Evolutionary conservation across 2,888 invertebrate genomes (phyloP).

Genomic region (Phortica magna): DNA sequence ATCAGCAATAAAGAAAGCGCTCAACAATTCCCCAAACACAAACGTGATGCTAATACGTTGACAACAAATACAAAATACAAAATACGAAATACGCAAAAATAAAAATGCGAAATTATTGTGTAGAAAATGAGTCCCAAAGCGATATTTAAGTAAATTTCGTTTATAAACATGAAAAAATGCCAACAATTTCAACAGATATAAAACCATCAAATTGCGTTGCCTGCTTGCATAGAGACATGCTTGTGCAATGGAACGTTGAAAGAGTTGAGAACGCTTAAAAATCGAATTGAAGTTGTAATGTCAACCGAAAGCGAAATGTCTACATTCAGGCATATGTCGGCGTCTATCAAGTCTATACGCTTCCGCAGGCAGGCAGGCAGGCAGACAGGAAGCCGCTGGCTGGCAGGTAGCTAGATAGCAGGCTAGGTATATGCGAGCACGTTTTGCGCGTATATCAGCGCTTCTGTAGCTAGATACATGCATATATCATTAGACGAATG

Average conservation of each 20-base stretch:
- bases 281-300: background rate
- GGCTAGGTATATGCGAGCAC: background rate
- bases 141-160: slow-evolving; percentile 49
- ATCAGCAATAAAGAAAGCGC: background rate
- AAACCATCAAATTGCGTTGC: background rate
- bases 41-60: background rate
- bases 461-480: background rate
- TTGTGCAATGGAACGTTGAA: background rate
- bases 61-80: background rate
- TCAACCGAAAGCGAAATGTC: background rate
- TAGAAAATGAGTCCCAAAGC: slow-evolving; percentile 65
- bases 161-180: background rate
- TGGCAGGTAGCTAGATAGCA: background rate
- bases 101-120: slow-evolving; percentile 66
- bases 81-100: slow-evolving; percentile 56
- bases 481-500: slow-evolving; percentile 1
- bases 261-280: background rate
- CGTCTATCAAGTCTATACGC: background rate
- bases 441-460: background rate
- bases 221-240: background rate
- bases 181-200: background rate
- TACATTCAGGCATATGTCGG: background rate
- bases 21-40: background rate
- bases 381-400: background rate
- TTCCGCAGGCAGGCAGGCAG: background rate